Base-by-base conservation (phyloP, 1,140 invertebrate species). In the Bombus superbus region DNA sequence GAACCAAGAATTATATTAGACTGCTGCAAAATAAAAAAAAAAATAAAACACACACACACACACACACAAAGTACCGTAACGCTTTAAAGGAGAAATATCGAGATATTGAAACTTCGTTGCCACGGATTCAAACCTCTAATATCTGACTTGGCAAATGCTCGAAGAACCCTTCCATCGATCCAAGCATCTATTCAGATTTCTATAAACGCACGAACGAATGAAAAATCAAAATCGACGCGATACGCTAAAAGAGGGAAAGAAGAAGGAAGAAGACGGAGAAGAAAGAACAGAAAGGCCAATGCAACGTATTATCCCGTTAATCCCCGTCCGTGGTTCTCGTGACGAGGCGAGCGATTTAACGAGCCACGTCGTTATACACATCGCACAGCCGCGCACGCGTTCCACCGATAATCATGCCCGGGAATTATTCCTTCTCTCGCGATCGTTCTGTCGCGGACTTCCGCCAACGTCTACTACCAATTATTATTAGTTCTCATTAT, bases 401-500 rank as follows among this genome's bases (percentile, higher is more conserved):
- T 13, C 38, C 68, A 13, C 40, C 69, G 0, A 72, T 72, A 72
- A 72, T 72, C 69, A n/a, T 40, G 28, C 13, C 28, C n/a, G 40
- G 5, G 69, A 15, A 47, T 89, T 89, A 89, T 57, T 76, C 71
- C 87, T 81, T 35, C 32, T 57, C 77, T 18, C 42, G 38, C 72
- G 81, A 88, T 81, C 79, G 86, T 74, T 62, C 76, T 62, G 87
- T 88, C 87, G 84, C 87, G 74, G 74, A 89, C 68, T 88, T 89
- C 87, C 83, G 83, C 87, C 82, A 86, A 89, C 80, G 86, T 86
- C 82, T 86, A 86, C 66, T 38, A 62, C 64, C 62, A 85, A 88
- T 89, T 86, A 86, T 89, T 89, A 82, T 89, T 89, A 89, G 73
- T 87, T 88, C 74, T 89, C 81, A 83, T 90, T 90, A 90, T 89